These are phyloP conservation scores for Coleophora deauratella DNA, from an alignment of 2,888 invertebrate species.

Conservation along the genomic window DNA sequence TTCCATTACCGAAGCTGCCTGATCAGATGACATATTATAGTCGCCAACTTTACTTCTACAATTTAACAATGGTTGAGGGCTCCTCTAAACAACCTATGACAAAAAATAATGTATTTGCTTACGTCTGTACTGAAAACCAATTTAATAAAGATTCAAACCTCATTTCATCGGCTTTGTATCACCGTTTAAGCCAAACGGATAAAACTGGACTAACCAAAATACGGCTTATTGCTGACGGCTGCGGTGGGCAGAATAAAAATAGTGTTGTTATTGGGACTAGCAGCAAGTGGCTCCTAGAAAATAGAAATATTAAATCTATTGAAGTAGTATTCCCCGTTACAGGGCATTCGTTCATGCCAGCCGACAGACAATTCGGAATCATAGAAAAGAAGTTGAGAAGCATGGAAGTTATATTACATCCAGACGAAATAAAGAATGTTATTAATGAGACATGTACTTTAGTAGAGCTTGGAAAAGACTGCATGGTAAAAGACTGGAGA, in stretches of 20 bases:
- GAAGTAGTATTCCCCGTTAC: conserved; percentile 3
- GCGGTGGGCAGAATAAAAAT: conserved; percentile 15
- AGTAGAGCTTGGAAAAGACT: neutral
- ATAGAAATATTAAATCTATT: neutral
- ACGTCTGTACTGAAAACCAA: conserved; percentile 20
- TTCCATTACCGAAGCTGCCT: conserved; percentile 12
- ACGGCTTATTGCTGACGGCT: conserved; percentile 13
- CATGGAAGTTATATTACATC: neutral
- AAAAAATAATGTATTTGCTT: conserved; percentile 21
- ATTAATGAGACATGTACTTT: neutral
- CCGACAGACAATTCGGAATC: conserved; percentile 1
- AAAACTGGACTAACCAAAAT: conserved; percentile 10
- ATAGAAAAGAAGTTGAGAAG: conserved; percentile 2
- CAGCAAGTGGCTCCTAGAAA: conserved; percentile 1
- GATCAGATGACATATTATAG: conserved; percentile 32
- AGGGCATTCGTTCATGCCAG: conserved; percentile 3
- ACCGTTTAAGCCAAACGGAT: conserved; percentile 12
- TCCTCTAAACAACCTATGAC: conserved; percentile 20
- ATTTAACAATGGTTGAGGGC: conserved; percentile 31
- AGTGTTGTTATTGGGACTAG: conserved; percentile 7
- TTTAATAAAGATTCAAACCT: conserved; percentile 17
- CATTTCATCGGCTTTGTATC: conserved; percentile 15
- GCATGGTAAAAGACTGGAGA: neutral
- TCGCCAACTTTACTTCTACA: conserved; percentile 31
- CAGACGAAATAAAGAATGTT: neutral